A percentile compares a stretch with the other conserved stretches of the same genome.
Evolutionary conservation across 2,888 invertebrate species (phyloP).

Genomic region (Halictus ligatus): DNA sequence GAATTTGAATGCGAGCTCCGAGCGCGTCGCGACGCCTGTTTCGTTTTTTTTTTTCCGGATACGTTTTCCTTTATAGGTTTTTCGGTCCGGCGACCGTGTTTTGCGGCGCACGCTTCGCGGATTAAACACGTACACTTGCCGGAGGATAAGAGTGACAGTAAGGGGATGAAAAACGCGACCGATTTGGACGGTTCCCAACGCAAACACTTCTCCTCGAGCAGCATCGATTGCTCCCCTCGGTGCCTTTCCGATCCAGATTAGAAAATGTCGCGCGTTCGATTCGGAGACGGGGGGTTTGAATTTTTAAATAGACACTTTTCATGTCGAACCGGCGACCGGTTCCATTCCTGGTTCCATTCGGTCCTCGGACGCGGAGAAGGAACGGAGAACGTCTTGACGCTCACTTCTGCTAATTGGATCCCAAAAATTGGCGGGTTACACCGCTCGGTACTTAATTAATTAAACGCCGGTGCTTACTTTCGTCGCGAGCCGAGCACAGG

Average conservation of each 20-base stretch:
- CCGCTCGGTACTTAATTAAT: conserved; percentile 21
- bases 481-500: not conserved
- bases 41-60: too few relatives aligned
- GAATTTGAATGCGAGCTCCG: conserved; percentile 8
- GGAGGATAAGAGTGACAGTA: not conserved
- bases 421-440: conserved; percentile 16
- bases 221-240: not conserved
- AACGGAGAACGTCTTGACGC: not conserved
- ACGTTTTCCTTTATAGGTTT: not conserved
- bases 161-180: not conserved
- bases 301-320: not conserved
- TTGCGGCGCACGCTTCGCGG: conserved; percentile 7
- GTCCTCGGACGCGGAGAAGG: not conserved
- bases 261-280: not conserved
- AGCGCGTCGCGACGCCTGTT: not conserved
- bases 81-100: conserved; percentile 7
- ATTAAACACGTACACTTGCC: conserved; percentile 11
- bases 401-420: conserved; percentile 23
- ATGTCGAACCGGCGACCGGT: not conserved
- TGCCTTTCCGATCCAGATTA: not conserved
- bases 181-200: not conserved
- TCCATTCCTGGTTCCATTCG: not conserved
- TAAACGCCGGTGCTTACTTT: not conserved
- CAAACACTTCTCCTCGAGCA: not conserved
- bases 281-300: not conserved